Base-by-base conservation (phyloP, 2,113 vertebrate species). In the Bubo bubo region DNA sequence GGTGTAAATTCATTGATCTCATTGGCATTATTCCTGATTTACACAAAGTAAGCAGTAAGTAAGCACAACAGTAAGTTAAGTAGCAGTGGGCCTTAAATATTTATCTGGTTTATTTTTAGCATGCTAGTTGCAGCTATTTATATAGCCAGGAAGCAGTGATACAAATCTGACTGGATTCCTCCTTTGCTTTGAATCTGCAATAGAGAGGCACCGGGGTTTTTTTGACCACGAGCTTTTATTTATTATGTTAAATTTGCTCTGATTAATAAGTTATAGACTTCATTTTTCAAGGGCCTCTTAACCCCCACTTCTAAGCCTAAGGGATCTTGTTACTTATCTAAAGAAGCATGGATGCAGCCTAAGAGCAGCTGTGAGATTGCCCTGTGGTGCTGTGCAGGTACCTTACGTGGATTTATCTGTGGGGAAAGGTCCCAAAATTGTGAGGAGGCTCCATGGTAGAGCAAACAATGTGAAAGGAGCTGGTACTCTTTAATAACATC, bases 41-140 rank as follows among this genome's bases (percentile, higher is more conserved):
- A 73, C 62, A 79, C 79, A 86, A 70, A 70, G 28, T 37, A 45
- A 94, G 89, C 43, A 53, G 43, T 59, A 75, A 76, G 68, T 3
- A 39, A 89, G 85, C 34, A 80, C 23, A 90, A 45, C 45, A 92
- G 73, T 67, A 82, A 87, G 34, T 62, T 66, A 66, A 95, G 41
- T 32, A 87, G 58, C 52, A 83, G 86, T 64, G 68, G 86, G 56
- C 92, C 92, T 91, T 95, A 94, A 93, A 92, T 95, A 96, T 92
- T 93, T 95, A 63, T 76, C 47, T 63, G 56, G 14, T 80, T 86
- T 97, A 95, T 95, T 95, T 95, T 96, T 95, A 64, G 88, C 66
- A 50, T 49, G 68, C 62, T 73, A 64, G 18, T 92, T 89, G 73
- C 63, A 75, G 79, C 79, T 97, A 95, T 95, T 95, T 93, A 77